Evolutionary conservation across 2,888 invertebrate species (phyloP).

Genomic region (Stenodera caucasica): DNA sequence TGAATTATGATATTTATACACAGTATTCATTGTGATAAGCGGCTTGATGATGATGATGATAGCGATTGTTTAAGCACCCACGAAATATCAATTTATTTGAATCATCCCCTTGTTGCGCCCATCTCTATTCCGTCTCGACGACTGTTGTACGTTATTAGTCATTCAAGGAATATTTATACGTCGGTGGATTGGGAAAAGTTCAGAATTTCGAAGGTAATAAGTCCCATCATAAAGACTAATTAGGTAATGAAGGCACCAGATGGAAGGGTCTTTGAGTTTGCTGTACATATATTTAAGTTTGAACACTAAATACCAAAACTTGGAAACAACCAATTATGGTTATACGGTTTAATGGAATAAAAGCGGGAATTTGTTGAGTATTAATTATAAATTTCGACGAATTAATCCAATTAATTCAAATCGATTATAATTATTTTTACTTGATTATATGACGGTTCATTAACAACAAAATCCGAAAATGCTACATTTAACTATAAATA

Average conservation of each 20-base stretch:
- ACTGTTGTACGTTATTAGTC: slow-evolving; percentile 14
- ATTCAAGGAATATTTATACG: slow-evolving; percentile 27
- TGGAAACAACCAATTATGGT: not conserved
- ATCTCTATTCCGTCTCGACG: not conserved
- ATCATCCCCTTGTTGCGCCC: not conserved
- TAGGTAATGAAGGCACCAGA: slow-evolving; percentile 34
- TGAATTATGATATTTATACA: too few species aligned
- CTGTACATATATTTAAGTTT: not conserved
- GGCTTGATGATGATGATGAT: not conserved
- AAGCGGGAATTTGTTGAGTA: not conserved
- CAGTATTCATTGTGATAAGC: slow-evolving; percentile 1
- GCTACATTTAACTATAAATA: not conserved
- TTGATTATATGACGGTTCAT: not conserved
- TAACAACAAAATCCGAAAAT: not conserved
- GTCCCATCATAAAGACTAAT: slow-evolving; percentile 34
- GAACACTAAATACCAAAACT: too few species aligned
- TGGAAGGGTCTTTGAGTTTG: slow-evolving; percentile 14
- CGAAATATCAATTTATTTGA: not conserved
- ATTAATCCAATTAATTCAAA: too few species aligned
- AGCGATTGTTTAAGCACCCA: not conserved
- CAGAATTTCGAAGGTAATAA: slow-evolving; percentile 33
- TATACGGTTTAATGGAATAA: not conserved
- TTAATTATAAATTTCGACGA: not conserved
- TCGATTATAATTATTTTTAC: not conserved
- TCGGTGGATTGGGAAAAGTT: slow-evolving; percentile 27